Evolutionary conservation across 2,888 invertebrate genomes (phyloP).

Genomic region (Atethmia centrago): DNA sequence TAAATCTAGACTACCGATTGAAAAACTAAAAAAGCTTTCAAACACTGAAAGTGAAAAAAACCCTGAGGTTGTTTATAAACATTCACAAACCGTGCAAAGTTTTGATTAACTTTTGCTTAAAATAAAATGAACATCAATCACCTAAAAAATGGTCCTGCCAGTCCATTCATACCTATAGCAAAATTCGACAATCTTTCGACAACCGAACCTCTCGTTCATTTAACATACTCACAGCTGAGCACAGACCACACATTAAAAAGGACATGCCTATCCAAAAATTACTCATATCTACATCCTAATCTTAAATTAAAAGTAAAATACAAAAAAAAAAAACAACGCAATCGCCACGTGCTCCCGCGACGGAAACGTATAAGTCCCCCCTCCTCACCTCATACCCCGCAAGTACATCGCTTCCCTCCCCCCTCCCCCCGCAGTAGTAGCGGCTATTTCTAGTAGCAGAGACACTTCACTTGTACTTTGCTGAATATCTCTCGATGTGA

Average conservation of each 20-base stretch:
- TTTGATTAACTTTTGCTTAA: too few relatives aligned
- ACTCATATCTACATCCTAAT: constrained; percentile 57
- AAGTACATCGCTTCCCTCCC: constrained; percentile 54
- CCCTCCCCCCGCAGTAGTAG: constrained; percentile 70
- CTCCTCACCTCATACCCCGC: constrained; percentile 34
- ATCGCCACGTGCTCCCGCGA: constrained; percentile 79
- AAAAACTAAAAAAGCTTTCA: constrained; percentile 5
- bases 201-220: constrained; percentile 6
- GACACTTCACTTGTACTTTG: constrained; percentile 86
- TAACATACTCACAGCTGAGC: constrained; percentile 1
- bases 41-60: not conserved
- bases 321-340: constrained; percentile 74
- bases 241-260: constrained; percentile 49
- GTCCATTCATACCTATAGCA: not conserved
- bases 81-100: not conserved
- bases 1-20: not conserved
- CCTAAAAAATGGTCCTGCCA: not conserved
- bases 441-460: constrained; percentile 84
- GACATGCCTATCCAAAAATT: constrained; percentile 56
- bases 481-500: constrained; percentile 81
- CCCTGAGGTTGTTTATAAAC: not conserved
- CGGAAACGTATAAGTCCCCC: constrained; percentile 74
- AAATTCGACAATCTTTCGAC: not conserved
- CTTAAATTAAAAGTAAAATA: constrained; percentile 68
- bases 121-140: too few relatives aligned